Conservation (phyloP, 1,140 invertebrate genomes). For the Goniozus legneri region DNA sequence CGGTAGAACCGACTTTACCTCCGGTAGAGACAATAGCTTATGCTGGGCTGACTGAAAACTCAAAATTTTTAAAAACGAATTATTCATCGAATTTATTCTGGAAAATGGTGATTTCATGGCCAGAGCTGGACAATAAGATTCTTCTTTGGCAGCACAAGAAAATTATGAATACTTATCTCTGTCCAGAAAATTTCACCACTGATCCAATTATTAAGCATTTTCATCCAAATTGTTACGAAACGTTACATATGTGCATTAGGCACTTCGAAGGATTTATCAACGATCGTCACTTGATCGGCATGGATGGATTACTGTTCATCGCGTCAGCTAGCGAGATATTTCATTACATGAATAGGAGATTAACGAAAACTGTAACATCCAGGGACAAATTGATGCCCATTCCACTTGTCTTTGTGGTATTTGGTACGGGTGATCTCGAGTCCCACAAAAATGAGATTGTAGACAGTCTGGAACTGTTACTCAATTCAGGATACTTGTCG, state of each 20-base stretch:
- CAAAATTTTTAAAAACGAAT: constrained; percentile 21
- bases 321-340: constrained; percentile 29
- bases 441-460: constrained; percentile 14
- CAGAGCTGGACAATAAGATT: constrained; percentile 38
- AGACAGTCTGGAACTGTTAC: constrained; percentile 25
- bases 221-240: constrained; percentile 35
- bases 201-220: constrained; percentile 40
- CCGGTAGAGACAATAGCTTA: constrained; percentile 37
- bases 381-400: constrained; percentile 39
- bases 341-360: constrained; percentile 24
- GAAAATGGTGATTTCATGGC: constrained; percentile 65
- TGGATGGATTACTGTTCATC: constrained; percentile 42
- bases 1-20: constrained; percentile 3
- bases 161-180: constrained; percentile 38
- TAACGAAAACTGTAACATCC: constrained; percentile 39
- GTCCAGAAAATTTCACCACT: constrained; percentile 24
- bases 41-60: constrained; percentile 41
- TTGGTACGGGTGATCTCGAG: constrained; percentile 20
- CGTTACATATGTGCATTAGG: constrained; percentile 39
- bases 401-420: constrained; percentile 37
- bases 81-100: constrained; percentile 56
- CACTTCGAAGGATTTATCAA: constrained; percentile 35
- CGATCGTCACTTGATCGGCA: constrained; percentile 31
- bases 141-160: constrained; percentile 37
- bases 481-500: constrained; percentile 43